A percentile compares a stretch with the other conserved stretches of the same genome.
Evolutionary conservation across 2,797 vertebrate species (phyloP).

Genomic region (Pristis pectinata): DNA sequence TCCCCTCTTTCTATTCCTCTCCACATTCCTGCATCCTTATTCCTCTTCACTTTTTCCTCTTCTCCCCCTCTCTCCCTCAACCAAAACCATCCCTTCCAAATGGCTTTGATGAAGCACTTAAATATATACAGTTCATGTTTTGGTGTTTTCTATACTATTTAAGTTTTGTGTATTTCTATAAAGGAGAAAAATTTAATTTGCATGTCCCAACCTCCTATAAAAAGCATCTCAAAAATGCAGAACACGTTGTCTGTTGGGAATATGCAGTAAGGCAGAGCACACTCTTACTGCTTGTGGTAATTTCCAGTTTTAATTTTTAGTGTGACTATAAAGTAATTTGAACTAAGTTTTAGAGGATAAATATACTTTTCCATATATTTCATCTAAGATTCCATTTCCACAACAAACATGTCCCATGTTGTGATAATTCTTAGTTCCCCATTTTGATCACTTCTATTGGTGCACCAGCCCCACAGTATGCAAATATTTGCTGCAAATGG

Average conservation of each 20-base stretch:
- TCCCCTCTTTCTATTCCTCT: too few species aligned
- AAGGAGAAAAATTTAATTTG: not conserved
- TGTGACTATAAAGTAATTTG: not conserved
- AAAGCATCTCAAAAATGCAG: not conserved
- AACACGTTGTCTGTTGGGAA: not conserved
- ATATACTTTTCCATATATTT: not conserved
- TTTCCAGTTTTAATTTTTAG: too few species aligned
- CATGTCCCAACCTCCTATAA: not conserved
- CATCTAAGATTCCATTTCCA: not conserved
- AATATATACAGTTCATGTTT: not conserved
- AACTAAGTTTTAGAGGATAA: not conserved
- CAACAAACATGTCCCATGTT: not conserved
- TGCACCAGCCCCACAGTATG: not conserved
- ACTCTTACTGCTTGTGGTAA: too few species aligned
- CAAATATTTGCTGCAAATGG: not conserved
- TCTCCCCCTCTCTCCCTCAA: not conserved
- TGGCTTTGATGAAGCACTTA: slow-evolving; percentile 37
- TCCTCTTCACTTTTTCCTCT: too few species aligned
- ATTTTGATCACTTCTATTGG: not conserved
- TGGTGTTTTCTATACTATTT: not conserved
- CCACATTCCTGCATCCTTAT: too few species aligned
- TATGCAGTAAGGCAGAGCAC: not conserved
- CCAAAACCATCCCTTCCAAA: not conserved
- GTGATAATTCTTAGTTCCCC: not conserved
- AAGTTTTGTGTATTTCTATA: not conserved